A percentile compares a stretch with the other conserved stretches of the same genome.
Evolutionary conservation across 2,113 vertebrate genomes (phyloP).

Genomic region (Notechis scutatus): DNA sequence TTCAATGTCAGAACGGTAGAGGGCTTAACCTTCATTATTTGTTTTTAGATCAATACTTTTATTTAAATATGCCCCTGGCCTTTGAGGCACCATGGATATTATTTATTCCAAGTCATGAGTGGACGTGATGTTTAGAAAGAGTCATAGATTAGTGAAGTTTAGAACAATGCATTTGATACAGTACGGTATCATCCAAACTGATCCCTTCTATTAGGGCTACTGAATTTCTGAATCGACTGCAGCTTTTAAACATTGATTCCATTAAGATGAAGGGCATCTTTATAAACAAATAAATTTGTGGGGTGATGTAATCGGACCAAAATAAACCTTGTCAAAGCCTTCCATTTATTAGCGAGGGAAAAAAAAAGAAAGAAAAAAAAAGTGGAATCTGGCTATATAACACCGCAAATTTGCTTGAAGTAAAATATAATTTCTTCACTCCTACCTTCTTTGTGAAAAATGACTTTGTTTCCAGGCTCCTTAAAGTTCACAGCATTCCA

Average conservation of each 20-base stretch:
- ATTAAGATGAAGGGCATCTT: background rate
- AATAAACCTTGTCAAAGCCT: slow-evolving; percentile 22
- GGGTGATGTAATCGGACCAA: background rate
- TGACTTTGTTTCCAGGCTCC: background rate
- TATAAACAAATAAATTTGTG: slow-evolving; percentile 2
- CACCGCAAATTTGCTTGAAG: slow-evolving; percentile 1
- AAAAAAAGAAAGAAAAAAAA: slow-evolving; percentile 13
- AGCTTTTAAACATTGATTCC: slow-evolving; percentile 12
- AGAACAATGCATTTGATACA: background rate
- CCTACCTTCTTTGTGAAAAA: slow-evolving; percentile 5
- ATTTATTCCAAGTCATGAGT: slow-evolving; percentile 25
- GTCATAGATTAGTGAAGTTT: background rate
- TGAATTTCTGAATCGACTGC: slow-evolving; percentile 20
- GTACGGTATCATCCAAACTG: background rate
- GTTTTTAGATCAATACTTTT: slow-evolving; percentile 12
- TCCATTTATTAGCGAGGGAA: background rate
- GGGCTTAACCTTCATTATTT: background rate
- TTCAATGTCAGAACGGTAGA: background rate
- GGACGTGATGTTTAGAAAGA: slow-evolving; percentile 23
- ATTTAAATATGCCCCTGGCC: slow-evolving; percentile 7
- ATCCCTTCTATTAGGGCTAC: slow-evolving; percentile 27
- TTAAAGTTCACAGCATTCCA: slow-evolving; percentile 7
- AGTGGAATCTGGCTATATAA: slow-evolving; percentile 35
- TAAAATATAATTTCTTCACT: background rate
- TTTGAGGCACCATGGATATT: slow-evolving; percentile 10